Evolutionary conservation across 2,888 invertebrate species (phyloP).

Genomic region (Macrophya alboannulata): DNA sequence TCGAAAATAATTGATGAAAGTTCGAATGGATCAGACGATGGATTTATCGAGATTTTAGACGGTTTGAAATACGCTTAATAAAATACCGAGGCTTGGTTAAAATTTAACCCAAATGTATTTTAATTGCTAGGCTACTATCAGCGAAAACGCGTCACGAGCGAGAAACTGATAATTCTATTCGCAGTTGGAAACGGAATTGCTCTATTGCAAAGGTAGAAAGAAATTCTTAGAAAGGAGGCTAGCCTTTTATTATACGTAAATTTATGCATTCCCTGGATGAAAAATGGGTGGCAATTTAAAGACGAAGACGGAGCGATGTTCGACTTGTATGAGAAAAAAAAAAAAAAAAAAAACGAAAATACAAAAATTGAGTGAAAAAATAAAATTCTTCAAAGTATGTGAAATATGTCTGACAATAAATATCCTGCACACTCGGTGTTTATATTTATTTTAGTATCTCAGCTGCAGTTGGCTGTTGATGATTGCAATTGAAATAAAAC

Average conservation of each 20-base stretch:
- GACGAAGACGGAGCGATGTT: not conserved
- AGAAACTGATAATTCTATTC: conserved; percentile 9
- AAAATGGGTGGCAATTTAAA: not conserved
- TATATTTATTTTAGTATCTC: not conserved
- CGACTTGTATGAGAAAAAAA: not conserved
- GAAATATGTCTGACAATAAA: conserved; percentile 13
- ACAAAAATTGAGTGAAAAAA: not conserved
- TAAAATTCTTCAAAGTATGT: not conserved
- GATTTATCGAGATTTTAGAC: conserved; percentile 1
- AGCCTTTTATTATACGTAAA: not conserved
- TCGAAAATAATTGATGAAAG: not conserved
- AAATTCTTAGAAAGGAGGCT: not conserved
- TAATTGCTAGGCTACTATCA: conserved; percentile 32
- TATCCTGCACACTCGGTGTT: not conserved
- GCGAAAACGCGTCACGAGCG: not conserved
- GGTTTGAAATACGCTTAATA: not conserved
- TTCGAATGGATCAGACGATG: not conserved
- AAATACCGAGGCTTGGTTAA: not conserved
- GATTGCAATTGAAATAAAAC: not conserved
- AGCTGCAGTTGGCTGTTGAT: not conserved
- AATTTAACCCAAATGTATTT: not conserved
- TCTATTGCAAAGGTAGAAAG: conserved; percentile 10
- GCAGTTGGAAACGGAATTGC: not conserved
- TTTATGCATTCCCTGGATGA: not conserved
- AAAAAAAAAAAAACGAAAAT: not conserved